Evolutionary conservation across 2,888 invertebrate genomes (phyloP), one percentile per base, ranked within the genome.

Genomic region (Thyatira batis): DNA sequence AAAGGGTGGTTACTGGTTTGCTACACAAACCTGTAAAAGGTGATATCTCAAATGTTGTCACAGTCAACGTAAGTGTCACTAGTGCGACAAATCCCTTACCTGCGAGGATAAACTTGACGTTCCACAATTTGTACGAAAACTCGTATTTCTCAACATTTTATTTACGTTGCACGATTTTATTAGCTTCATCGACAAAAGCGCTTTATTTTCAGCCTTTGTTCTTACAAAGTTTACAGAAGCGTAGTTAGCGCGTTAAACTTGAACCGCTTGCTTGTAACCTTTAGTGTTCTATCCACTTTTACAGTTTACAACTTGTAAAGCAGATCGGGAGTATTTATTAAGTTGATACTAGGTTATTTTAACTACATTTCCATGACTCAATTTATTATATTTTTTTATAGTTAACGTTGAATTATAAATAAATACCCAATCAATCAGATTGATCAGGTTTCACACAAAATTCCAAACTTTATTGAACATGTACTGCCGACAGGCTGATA

Each of bases 121-220:
- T 43, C 39, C 13, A 59, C 63, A 57, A 55, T 61, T 58, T 61
- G 43, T 44, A 45, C 6, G 53, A 60, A 54, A 58, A 64, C 55
- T 60, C 54, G 21, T 43, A 50, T 45, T 55, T 13, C 52, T 27
- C 49, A 43, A 46, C 50, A 20, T 61, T 61, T 57, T 63, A 58
- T 58, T 58, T 62, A 27, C 27, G 48, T 48, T 48, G 1, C 48
- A 27, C 27, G 20, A 48, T 48, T 46, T 48, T 48, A 27, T 27
- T 48, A 20, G 27, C 9, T 48, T 48, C 48, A 17, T 9, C 27
- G 33, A 33, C 13, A 27, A 46, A 48, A 27, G 20, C 20, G 45
- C 45, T 46, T 46, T 46, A 25, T 25, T 46, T 46, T 25, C 39
- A 39, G 39, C 13, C 48, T 55, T 62, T 60, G 50, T 50, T 53